A percentile compares a stretch with the other conserved stretches of the same genome.
These are phyloP conservation scores for Gorsachius magnificus DNA, from an alignment of 2,797 vertebrate species.

Conservation along the genomic window DNA sequence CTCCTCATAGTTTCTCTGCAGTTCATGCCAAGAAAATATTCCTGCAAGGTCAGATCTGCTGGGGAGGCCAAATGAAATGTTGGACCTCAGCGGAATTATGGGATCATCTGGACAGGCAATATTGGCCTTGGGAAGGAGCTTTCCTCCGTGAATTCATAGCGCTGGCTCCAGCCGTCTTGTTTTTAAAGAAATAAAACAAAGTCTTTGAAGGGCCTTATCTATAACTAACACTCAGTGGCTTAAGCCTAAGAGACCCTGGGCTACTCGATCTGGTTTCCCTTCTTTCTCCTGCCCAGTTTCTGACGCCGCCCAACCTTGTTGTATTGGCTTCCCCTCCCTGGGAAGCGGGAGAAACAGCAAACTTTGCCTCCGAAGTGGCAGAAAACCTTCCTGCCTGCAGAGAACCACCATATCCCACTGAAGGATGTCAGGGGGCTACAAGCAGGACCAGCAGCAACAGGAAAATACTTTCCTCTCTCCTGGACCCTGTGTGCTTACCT, in stretches of 20 bases:
- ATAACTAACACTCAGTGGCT: neutral
- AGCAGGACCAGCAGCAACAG: neutral
- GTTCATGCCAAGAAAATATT: conserved; percentile 27
- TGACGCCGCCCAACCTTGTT: neutral
- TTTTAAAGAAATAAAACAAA: conserved; percentile 25
- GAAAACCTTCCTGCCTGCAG: neutral
- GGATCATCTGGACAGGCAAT: conserved; percentile 38
- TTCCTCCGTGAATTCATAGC: neutral
- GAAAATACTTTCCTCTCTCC: neutral
- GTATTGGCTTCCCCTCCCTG: neutral
- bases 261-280: neutral
- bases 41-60: conserved; percentile 26
- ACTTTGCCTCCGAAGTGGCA: neutral
- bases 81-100: conserved; percentile 22
- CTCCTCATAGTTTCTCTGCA: neutral
- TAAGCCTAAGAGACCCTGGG: conserved; percentile 7
- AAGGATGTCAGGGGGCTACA: neutral
- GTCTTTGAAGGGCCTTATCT: conserved; percentile 50
- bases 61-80: conserved; percentile 30
- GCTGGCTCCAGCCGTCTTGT: neutral
- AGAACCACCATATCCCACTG: neutral
- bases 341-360: neutral
- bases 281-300: neutral
- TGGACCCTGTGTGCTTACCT: neutral
- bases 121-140: conserved; percentile 32